Evolutionary conservation across 1,140 invertebrate genomes (phyloP), one percentile per base, ranked within the genome.

Genomic region (Aphidius ervi): DNA sequence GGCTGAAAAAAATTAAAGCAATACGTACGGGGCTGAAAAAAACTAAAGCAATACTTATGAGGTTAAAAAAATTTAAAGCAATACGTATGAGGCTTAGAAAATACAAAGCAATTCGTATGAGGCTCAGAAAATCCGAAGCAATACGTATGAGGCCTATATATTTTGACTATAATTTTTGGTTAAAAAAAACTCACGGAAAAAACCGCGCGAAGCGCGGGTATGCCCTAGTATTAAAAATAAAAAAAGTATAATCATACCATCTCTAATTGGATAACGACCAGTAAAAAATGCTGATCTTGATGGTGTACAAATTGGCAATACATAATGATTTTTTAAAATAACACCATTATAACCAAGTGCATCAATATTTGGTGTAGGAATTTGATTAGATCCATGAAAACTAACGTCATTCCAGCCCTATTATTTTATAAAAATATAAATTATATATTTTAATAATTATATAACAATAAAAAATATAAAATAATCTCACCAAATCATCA

Each of bases 361-460:
- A 67, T 88, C 87, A 42, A 88, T 84, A 64, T 88, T 88, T 9
- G 86, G 86, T 4, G 87, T 88, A 16, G 83, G 84, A 66, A 88
- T 84, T 71, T 89, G 81, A 56, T 84, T 71, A 2, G 85, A 83
- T 2, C 88, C 88, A 67, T 89, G 87, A 68, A 88, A 90, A 64
- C 87, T 83, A 4, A 89, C 84, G 71, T 90, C 87, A 71, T 88
- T 87, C 83, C 85, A 88, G 1, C 87, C 87, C 87, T 89, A 43
- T 63, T 68, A 62, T 46, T 56, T 48, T 43, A 46, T 20, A 48
- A 62, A 56, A 50, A 16, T 23, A 50, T 20, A n/a, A 48, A 56
- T 9, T 46, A 59, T 48, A 5, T 52, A 46, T 7, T 23, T 6
- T 46, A 37, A 9, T 2, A n/a, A 53, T 45, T 2, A 40, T 31